A percentile compares a stretch with the other conserved stretches of the same genome.
Evolutionary conservation across 2,888 invertebrate species (phyloP).

Genomic region (Dendrolimus houi): DNA sequence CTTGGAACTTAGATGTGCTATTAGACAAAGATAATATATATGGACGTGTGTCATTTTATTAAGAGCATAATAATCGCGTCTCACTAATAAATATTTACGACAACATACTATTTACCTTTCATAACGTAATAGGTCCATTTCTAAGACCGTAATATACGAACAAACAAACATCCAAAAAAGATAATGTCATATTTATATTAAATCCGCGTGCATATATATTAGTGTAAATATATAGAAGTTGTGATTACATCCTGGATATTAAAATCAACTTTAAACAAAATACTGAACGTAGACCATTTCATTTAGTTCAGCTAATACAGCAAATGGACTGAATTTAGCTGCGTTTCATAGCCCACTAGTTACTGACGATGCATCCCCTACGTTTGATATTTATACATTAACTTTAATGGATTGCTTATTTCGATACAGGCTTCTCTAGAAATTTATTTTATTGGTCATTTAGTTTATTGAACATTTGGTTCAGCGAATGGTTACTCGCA

Average conservation of each 20-base stretch:
- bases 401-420: slow-evolving; percentile 68
- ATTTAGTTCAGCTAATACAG: slow-evolving; percentile 26
- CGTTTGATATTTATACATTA: slow-evolving; percentile 50
- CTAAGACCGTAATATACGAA: too few relatives aligned
- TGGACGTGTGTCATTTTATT: too few relatives aligned
- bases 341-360: slow-evolving; percentile 52
- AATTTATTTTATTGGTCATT: slow-evolving; percentile 10
- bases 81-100: background rate
- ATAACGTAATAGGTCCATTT: background rate
- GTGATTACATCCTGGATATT: too few relatives aligned
- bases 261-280: too few relatives aligned
- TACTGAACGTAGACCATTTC: background rate
- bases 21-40: too few relatives aligned
- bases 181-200: too few relatives aligned
- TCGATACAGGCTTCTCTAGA: slow-evolving; percentile 29
- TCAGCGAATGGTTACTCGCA: too few relatives aligned
- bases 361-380: slow-evolving; percentile 25
- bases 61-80: background rate
- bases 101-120: background rate
- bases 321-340: slow-evolving; percentile 42
- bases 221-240: too few relatives aligned
- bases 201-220: too few relatives aligned
- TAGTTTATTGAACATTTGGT: slow-evolving; percentile 17
- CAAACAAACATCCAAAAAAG: too few relatives aligned
- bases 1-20: too few relatives aligned